phyloP scores from a whole-genome alignment of 1,140 invertebrate species.

The Drosophila santomea region DNA sequence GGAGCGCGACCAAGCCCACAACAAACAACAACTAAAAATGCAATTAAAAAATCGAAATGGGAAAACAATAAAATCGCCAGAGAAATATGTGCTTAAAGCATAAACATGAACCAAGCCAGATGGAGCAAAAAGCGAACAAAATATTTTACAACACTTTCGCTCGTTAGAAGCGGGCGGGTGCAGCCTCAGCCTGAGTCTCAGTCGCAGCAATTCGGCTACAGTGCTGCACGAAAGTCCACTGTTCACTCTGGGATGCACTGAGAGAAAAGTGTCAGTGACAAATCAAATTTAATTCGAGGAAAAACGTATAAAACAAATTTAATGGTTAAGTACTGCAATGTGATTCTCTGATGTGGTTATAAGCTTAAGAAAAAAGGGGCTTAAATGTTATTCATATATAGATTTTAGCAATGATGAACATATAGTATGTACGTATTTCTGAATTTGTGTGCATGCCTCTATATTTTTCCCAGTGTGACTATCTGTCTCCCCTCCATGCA shows the following conservation, averaged over 20 bases:
- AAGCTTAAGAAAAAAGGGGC: too few relatives aligned
- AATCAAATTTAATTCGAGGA: too few relatives aligned
- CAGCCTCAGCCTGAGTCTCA: background rate
- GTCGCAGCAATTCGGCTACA: slow-evolving; percentile 22
- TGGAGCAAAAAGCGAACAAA: slow-evolving; percentile 59
- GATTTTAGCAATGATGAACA: too few relatives aligned
- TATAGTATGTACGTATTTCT: too few relatives aligned
- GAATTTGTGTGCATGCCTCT: too few relatives aligned
- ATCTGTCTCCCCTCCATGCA: slow-evolving; percentile 49
- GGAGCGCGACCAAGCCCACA: slow-evolving; percentile 73
- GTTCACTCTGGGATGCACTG: slow-evolving; percentile 18
- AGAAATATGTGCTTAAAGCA: slow-evolving; percentile 59
- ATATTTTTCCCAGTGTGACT: slow-evolving; percentile 5
- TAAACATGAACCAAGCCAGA: slow-evolving; percentile 24
- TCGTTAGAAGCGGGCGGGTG: slow-evolving; percentile 70
- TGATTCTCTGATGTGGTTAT: too few relatives aligned
- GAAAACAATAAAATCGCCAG: slow-evolving; percentile 69
- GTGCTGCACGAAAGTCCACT: slow-evolving; percentile 66
- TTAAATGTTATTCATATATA: too few relatives aligned
- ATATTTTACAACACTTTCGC: slow-evolving; percentile 81
- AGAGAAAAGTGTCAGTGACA: background rate
- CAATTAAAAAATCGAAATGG: slow-evolving; percentile 77
- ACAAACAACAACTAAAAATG: slow-evolving; percentile 61
- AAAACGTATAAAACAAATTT: too few relatives aligned
- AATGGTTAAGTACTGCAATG: too few relatives aligned